A percentile compares a stretch with the other conserved stretches of the same genome.
phyloP scores from a whole-genome alignment of 2,888 invertebrate species.

The Pachymerium ferrugineum region DNA sequence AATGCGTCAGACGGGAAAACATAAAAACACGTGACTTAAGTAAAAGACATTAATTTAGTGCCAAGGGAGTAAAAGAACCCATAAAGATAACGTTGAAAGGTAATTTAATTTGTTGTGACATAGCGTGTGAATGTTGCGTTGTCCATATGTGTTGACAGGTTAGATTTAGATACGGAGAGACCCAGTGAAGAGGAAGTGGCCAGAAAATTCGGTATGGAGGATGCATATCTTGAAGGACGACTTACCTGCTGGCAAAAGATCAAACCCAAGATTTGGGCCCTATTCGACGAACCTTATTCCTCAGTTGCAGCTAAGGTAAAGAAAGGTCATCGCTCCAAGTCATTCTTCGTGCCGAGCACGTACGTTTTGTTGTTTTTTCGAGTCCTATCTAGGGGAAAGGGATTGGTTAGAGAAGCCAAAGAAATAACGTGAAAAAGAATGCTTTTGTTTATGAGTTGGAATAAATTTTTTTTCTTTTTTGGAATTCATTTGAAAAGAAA shows the following conservation, averaged over 20 bases:
- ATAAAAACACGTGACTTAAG: not conserved
- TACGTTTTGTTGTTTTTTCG: not conserved
- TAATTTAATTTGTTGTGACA: slow-evolving; percentile 13
- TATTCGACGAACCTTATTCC: slow-evolving; percentile 55
- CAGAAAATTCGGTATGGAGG: slow-evolving; percentile 52
- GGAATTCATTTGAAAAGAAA: not conserved
- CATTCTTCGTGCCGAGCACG: not conserved
- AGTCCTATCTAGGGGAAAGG: no score
- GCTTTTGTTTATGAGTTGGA: no score
- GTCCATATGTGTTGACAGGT: slow-evolving; percentile 39
- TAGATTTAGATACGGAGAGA: slow-evolving; percentile 55
- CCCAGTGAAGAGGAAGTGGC: slow-evolving; percentile 55
- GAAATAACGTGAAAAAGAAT: no score
- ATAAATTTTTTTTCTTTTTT: not conserved
- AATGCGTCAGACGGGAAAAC: not conserved
- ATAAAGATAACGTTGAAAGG: slow-evolving; percentile 1
- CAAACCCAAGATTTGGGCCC: slow-evolving; percentile 53
- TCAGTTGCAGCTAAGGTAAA: slow-evolving; percentile 52
- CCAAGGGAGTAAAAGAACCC: not conserved
- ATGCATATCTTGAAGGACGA: slow-evolving; percentile 50
- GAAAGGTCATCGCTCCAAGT: not conserved
- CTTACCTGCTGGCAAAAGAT: slow-evolving; percentile 52
- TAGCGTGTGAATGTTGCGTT: not conserved
- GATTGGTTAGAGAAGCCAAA: no score
- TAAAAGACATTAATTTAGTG: not conserved